A percentile compares a stretch with the other conserved stretches of the same genome.
These are phyloP conservation scores for Xyrichtys novacula DNA, from an alignment of 2,797 vertebrate species.

Conservation along the genomic window DNA sequence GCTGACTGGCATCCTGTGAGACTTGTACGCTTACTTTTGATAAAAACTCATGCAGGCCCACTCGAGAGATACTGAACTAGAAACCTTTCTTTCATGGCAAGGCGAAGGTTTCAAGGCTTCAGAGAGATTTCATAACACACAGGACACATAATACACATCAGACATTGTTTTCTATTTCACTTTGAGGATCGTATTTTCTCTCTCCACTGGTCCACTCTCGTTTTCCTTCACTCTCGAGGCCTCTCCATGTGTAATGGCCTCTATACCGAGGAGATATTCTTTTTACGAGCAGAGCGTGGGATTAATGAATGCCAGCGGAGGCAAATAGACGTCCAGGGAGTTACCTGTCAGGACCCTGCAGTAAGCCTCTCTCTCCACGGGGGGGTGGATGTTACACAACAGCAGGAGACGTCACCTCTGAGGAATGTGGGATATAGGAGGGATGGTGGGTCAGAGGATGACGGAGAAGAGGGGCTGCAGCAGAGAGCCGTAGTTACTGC, in stretches of 20 bases:
- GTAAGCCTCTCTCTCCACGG: slow-evolving; percentile 11
- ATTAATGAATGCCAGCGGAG: slow-evolving; percentile 54
- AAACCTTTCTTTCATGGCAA: no score
- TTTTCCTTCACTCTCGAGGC: slow-evolving; percentile 6
- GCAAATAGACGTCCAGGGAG: slow-evolving; percentile 63
- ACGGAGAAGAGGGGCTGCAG: slow-evolving; percentile 2
- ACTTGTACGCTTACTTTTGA: no score
- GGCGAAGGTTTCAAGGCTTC: no score
- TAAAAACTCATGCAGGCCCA: no score
- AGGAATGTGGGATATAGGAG: slow-evolving; percentile 52
- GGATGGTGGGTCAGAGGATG: not conserved
- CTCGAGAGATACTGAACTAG: no score
- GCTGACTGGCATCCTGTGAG: no score
- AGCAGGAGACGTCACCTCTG: slow-evolving; percentile 49
- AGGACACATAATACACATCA: not conserved
- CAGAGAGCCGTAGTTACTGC: slow-evolving; percentile 15
- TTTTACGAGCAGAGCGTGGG: slow-evolving; percentile 44
- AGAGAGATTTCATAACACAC: no score
- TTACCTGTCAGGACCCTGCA: slow-evolving; percentile 70
- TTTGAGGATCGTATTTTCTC: not conserved
- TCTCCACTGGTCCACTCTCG: not conserved
- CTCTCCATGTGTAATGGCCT: slow-evolving; percentile 31
- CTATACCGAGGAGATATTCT: slow-evolving; percentile 19
- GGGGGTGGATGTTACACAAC: slow-evolving; percentile 55
- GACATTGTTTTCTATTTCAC: not conserved